Percentiles rank a stretch among this genome's conserved stretches.
Conservation (phyloP, 1,140 invertebrate genomes). For the Apis dorsata region DNA sequence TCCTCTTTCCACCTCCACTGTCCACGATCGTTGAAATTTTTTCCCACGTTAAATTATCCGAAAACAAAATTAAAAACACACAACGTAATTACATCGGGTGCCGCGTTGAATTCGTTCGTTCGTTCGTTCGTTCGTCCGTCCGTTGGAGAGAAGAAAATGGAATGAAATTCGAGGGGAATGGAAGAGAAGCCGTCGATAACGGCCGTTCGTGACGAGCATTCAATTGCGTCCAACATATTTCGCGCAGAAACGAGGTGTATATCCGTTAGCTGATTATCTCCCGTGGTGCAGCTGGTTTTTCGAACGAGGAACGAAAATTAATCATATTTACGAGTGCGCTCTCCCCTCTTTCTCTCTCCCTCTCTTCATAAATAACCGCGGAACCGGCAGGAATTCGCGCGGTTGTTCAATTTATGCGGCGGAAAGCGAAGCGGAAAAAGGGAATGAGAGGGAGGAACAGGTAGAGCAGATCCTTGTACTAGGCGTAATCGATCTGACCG, state of each 20-base stretch:
- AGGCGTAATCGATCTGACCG: conserved; percentile 38
- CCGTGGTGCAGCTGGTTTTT: conserved; percentile 47
- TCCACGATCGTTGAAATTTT: background rate
- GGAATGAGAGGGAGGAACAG: background rate
- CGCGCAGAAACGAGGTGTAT: conserved; percentile 7
- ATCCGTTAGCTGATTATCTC: conserved; percentile 30
- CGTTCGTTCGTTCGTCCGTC: no score
- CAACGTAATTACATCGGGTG: background rate
- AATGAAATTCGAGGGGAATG: background rate
- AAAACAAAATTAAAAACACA: background rate
- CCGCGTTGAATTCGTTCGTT: background rate
- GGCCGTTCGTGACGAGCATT: conserved; percentile 31
- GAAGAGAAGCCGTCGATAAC: background rate
- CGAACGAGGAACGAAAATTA: conserved; percentile 59
- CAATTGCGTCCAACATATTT: conserved; percentile 8
- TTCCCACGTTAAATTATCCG: background rate
- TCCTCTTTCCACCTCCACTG: background rate
- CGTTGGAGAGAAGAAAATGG: background rate
- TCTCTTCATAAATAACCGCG: conserved; percentile 67
- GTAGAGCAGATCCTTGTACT: conserved; percentile 17
- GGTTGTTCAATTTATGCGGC: conserved; percentile 66
- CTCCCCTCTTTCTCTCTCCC: background rate
- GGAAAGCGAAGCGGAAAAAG: conserved; percentile 13
- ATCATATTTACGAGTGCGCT: conserved; percentile 56
- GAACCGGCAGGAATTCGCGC: conserved; percentile 53